Conservation (phyloP, 2,113 vertebrate species). For the Gallinago jamesoni region DNA sequence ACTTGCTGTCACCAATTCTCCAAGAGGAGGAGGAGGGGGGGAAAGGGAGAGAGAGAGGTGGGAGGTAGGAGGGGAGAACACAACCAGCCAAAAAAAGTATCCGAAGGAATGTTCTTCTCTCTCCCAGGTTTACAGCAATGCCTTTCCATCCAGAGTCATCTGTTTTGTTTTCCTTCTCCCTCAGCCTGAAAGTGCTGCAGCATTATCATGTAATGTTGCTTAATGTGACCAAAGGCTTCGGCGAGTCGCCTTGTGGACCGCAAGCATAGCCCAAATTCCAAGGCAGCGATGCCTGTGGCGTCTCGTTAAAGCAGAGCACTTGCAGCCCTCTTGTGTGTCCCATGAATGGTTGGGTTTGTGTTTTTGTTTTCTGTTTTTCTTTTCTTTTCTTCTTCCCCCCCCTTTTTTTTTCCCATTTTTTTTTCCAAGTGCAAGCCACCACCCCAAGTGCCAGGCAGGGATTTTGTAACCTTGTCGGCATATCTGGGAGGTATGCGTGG, state of each 20-base stretch:
- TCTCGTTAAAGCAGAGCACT: constrained; percentile 23
- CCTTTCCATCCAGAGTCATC: constrained; percentile 64
- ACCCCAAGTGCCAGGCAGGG: constrained; percentile 8
- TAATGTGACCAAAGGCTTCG: constrained; percentile 39
- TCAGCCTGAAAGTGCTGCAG: constrained; percentile 43
- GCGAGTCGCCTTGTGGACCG: neutral
- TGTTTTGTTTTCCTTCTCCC: constrained; percentile 66
- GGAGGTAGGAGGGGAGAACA: constrained; percentile 9
- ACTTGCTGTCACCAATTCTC: constrained; percentile 29
- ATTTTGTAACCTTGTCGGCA: neutral
- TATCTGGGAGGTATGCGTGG: constrained; percentile 48
- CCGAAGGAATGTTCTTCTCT: constrained; percentile 48
- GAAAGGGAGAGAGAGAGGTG: constrained; percentile 18
- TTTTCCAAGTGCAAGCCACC: neutral
- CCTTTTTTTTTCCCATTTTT: no score
- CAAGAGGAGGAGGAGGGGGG: neutral
- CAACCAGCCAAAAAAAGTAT: constrained; percentile 55
- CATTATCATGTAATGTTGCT: constrained; percentile 58
- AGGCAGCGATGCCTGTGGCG: neutral
- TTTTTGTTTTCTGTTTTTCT: neutral
- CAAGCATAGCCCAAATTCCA: constrained; percentile 56
- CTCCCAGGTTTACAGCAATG: constrained; percentile 62
- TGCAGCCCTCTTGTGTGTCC: constrained; percentile 5
- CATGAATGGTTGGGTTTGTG: neutral
- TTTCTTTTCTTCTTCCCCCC: neutral